Percentiles rank a stretch among this genome's conserved stretches.
Conservation (phyloP, 1,140 invertebrate species). For the Polyergus mexicanus region DNA sequence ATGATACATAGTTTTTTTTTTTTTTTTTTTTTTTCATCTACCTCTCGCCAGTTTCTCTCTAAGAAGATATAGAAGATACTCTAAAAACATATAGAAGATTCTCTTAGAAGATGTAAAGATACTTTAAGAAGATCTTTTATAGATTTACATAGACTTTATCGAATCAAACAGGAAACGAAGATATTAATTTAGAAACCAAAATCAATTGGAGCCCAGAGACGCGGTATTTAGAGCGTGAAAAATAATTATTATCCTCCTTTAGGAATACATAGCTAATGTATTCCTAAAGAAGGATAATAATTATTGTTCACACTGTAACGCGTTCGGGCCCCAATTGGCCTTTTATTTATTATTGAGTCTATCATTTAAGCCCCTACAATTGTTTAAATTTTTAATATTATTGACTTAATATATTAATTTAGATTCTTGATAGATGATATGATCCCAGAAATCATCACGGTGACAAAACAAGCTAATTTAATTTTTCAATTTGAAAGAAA, state of each 20-base stretch:
- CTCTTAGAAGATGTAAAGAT: too few relatives aligned
- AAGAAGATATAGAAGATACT: neutral
- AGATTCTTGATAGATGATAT: neutral
- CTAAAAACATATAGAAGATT: neutral
- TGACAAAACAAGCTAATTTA: neutral
- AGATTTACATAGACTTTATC: neutral
- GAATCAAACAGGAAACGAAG: neutral
- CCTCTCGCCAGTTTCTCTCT: neutral
- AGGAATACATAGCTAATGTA: too few relatives aligned
- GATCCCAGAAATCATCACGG: neutral
- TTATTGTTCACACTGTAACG: too few relatives aligned
- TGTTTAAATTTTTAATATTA: too few relatives aligned
- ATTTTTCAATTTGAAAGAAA: neutral
- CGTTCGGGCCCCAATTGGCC: too few relatives aligned
- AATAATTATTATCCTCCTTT: too few relatives aligned
- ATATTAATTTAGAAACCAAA: neutral
- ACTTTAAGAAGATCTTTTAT: too few relatives aligned
- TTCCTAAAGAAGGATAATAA: too few relatives aligned
- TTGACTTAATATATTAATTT: neutral
- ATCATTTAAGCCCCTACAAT: too few relatives aligned
- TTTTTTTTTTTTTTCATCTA: neutral
- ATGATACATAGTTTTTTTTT: neutral
- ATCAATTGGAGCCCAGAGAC: too few relatives aligned
- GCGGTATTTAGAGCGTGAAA: too few relatives aligned
- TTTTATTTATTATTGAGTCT: too few relatives aligned